These are phyloP conservation scores for Protodeltote pygarga DNA, from an alignment of 2,888 invertebrate genomes.

Conservation along the genomic window DNA sequence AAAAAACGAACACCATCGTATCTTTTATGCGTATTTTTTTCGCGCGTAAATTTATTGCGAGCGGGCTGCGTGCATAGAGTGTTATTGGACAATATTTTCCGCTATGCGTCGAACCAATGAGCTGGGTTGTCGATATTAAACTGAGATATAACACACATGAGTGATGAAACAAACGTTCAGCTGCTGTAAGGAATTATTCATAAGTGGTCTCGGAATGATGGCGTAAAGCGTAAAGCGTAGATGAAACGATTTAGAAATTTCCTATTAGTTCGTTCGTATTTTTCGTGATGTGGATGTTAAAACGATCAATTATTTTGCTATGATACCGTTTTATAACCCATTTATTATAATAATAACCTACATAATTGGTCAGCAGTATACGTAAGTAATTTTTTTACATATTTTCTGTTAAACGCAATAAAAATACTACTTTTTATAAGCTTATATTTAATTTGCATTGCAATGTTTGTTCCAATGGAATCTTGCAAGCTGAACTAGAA, in stretches of 20 bases:
- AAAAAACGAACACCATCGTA: slow-evolving; percentile 16
- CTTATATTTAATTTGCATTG: too few species aligned
- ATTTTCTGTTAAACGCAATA: too few species aligned
- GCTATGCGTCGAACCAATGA: slow-evolving; percentile 39
- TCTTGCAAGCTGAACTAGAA: too few species aligned
- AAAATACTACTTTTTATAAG: too few species aligned
- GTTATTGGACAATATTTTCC: slow-evolving; percentile 49
- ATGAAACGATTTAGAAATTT: slow-evolving; percentile 9
- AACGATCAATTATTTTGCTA: too few species aligned
- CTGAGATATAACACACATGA: slow-evolving; percentile 36
- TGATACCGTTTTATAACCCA: too few species aligned
- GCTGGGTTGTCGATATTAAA: slow-evolving; percentile 42
- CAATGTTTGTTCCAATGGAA: too few species aligned
- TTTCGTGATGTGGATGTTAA: too few species aligned
- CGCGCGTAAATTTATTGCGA: slow-evolving; percentile 41
- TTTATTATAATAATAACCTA: too few species aligned
- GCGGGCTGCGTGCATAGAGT: slow-evolving; percentile 38
- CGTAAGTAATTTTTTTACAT: too few species aligned
- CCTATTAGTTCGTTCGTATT: not conserved
- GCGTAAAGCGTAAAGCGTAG: not conserved
- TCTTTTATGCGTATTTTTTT: slow-evolving; percentile 25
- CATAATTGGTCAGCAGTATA: too few species aligned
- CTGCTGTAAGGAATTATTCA: slow-evolving; percentile 34
- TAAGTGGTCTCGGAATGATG: slow-evolving; percentile 17
- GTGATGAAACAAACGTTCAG: slow-evolving; percentile 34